Conservation (phyloP, 2,797 vertebrate genomes). For the Ctenopoma multispine region DNA sequence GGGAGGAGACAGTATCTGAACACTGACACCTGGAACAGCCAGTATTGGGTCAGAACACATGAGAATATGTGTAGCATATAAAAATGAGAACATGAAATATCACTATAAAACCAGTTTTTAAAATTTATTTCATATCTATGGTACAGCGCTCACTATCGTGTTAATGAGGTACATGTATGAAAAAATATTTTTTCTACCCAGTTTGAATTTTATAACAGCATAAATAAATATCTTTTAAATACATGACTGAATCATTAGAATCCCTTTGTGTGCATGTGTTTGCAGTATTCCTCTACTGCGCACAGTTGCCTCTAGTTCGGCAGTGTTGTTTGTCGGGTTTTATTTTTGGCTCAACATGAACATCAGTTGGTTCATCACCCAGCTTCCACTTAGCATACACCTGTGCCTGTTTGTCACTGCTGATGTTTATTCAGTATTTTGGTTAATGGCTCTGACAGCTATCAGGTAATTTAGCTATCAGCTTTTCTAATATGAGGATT, state of each 20-base stretch:
- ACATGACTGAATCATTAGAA: slow-evolving; percentile 1
- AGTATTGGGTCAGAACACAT: slow-evolving; percentile 50
- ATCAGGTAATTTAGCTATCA: background rate
- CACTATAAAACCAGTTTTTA: slow-evolving; percentile 52
- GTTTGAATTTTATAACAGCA: slow-evolving; percentile 73
- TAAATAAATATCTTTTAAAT: slow-evolving; percentile 73
- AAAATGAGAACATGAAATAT: slow-evolving; percentile 27
- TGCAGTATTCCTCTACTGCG: background rate
- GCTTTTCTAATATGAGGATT: background rate
- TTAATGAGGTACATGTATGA: slow-evolving; percentile 51
- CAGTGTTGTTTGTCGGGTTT: slow-evolving; percentile 10
- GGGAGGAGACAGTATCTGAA: slow-evolving; percentile 10
- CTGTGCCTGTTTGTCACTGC: background rate
- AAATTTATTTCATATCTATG: slow-evolving; percentile 21
- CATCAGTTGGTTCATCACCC: background rate
- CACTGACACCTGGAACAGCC: slow-evolving; percentile 39
- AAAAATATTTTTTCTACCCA: slow-evolving; percentile 70
- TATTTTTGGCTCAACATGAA: slow-evolving; percentile 26
- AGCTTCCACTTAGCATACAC: slow-evolving; percentile 5
- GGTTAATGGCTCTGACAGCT: background rate
- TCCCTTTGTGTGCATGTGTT: background rate
- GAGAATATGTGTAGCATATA: slow-evolving; percentile 30
- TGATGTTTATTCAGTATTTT: slow-evolving; percentile 16
- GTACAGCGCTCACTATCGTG: slow-evolving; percentile 32
- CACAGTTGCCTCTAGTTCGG: background rate